Base-by-base conservation (phyloP, 2,113 vertebrate genomes). In the Trematomus loennbergii region DNA sequence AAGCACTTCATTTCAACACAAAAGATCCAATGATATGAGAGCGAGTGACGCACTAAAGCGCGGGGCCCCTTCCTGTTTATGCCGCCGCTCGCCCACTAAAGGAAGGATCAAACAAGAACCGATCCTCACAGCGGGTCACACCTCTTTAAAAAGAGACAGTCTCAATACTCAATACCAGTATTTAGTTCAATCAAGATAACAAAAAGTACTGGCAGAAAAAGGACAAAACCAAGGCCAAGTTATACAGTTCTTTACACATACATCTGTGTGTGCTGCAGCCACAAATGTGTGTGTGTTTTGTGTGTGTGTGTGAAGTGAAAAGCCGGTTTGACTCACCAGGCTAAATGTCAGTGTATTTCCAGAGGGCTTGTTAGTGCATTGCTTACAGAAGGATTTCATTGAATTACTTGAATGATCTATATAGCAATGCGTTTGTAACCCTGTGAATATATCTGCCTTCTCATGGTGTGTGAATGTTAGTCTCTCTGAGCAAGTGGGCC, bases 51-150 rank as follows among this genome's bases (percentile, higher is more conserved):
- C 88, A 91, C 88, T 88, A 73, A 79, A 86, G 89, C 16, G 29
- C 70, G 48, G 87, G 88, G 92, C 90, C 92, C 66, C 90, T 92
- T 93, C 92, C 92, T 93, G 92, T 93, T 93, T 93, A 92, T 88
- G 87, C 75, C 53, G 68, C 81, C 81, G 60, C 88, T 29, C 29
- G 29, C 79, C 68, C 46, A 20, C 79, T 61, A 61, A 50, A 90
- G 36, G 84, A 40, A 40, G 36, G 92, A 92, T 92, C 88, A 91
- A 92, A 88, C 81, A 17, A 66, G 69, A 79, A 22, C 66, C 58
- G 79, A 55, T 72, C 71, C 59, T 83, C 72, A 2, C 12, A 84
- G 45, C 18, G 79, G 81, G 74, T 52, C 78, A 61, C 69, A 59
- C 78, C 62, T 75, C 69, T 85, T 81, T 48, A 3, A 80, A 67